Evolutionary conservation across 2,888 invertebrate species (phyloP).

Genomic region (Cerceris rybyensis): DNA sequence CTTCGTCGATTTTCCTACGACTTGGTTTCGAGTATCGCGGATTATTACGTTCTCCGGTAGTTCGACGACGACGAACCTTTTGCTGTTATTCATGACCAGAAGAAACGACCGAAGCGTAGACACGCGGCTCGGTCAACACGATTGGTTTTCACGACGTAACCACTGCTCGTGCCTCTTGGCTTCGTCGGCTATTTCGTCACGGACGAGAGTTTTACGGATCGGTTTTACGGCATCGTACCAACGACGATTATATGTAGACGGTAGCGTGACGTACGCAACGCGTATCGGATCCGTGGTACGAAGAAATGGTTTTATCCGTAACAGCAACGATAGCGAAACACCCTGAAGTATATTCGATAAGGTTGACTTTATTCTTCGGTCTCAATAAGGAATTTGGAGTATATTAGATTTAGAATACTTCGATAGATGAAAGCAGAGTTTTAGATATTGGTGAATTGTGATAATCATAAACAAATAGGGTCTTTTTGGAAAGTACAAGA

Average conservation of each 20-base stretch:
- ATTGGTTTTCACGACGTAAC: slow-evolving; percentile 62
- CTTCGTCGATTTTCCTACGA: background rate
- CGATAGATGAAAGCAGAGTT: too few relatives aligned
- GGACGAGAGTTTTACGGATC: slow-evolving; percentile 69
- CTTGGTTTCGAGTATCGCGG: slow-evolving; percentile 16
- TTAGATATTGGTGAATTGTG: too few relatives aligned
- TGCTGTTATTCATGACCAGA: background rate
- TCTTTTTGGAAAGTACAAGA: too few relatives aligned
- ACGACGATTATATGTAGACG: slow-evolving; percentile 6
- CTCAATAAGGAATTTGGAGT: slow-evolving; percentile 1
- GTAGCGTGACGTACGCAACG: slow-evolving; percentile 27
- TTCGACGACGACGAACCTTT: slow-evolving; percentile 17
- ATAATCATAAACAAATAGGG: too few relatives aligned
- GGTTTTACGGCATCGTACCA: slow-evolving; percentile 53
- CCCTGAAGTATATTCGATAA: slow-evolving; percentile 42
- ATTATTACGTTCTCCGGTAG: slow-evolving; percentile 30
- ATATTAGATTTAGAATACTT: too few relatives aligned
- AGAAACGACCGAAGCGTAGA: slow-evolving; percentile 10
- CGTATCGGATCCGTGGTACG: slow-evolving; percentile 11
- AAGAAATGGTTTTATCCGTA: slow-evolving; percentile 49
- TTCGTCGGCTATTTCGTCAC: slow-evolving; percentile 68
- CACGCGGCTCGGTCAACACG: slow-evolving; percentile 18
- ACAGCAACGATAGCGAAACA: slow-evolving; percentile 38
- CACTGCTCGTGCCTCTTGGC: slow-evolving; percentile 36
- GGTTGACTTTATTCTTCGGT: slow-evolving; percentile 24